Evolutionary conservation across 2,113 vertebrate genomes (phyloP).

Genomic region (Nothobranchius furzeri): DNA sequence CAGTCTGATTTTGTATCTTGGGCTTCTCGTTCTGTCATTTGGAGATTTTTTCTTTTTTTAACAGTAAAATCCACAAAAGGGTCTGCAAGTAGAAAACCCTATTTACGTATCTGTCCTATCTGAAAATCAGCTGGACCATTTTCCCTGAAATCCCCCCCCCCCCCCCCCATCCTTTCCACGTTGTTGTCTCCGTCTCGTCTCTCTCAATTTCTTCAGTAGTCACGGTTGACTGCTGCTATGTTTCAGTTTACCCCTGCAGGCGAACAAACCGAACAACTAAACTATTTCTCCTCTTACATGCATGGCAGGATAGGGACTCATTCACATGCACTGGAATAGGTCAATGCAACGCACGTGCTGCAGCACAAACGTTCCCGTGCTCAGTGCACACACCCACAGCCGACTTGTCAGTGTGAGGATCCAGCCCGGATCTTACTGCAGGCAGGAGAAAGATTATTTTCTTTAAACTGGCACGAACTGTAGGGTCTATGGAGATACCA

Average conservation of each 20-base stretch:
- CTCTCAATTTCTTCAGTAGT: conserved; percentile 62
- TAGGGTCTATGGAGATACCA: conserved; percentile 5
- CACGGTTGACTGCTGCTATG: conserved; percentile 63
- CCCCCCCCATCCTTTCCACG: conserved; percentile 15
- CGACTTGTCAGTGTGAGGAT: conserved; percentile 32
- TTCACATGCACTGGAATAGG: conserved; percentile 29
- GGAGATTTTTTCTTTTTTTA: conserved; percentile 43
- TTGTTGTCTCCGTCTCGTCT: conserved; percentile 26
- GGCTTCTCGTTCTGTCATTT: conserved; percentile 23
- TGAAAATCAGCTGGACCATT: conserved; percentile 25
- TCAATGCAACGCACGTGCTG: conserved; percentile 6
- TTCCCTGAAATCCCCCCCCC: conserved; percentile 31
- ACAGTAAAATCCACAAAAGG: conserved; percentile 25
- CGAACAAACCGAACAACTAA: conserved; percentile 48
- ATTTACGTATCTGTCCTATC: conserved; percentile 65
- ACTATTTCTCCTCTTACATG: conserved; percentile 66
- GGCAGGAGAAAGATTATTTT: neutral
- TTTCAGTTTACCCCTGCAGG: conserved; percentile 52
- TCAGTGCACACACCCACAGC: conserved; percentile 4
- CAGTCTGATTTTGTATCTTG: conserved; percentile 19
- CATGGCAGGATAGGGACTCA: conserved; percentile 37
- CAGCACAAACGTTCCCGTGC: conserved; percentile 1
- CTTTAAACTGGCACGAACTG: neutral
- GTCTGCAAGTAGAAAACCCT: conserved; percentile 2
- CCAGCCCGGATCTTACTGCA: neutral